Base-by-base conservation (phyloP, 2,113 vertebrate species). In the Corvus moneduloides region DNA sequence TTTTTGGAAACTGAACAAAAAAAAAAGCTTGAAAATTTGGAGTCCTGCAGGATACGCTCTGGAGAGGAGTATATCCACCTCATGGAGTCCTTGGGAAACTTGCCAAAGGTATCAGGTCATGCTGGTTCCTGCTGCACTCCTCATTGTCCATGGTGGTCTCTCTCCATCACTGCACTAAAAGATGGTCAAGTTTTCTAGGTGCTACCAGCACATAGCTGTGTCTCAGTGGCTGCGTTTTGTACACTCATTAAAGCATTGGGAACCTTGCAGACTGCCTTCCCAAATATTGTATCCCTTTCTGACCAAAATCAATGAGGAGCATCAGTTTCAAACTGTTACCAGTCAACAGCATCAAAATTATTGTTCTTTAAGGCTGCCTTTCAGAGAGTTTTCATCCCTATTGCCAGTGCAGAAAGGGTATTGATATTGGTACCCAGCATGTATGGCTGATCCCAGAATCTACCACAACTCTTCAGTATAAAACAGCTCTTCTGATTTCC, bases 51-150 rank as follows among this genome's bases (percentile, higher is more conserved):
- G 3, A 81, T 9, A 44, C 76, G 23, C 13, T 66, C 63, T 71
- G 20, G 23, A 69, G 28, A 85, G 17, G 44, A 37, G 6, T 37
- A 16, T 23, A 41, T 46, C 18, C 26, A 16, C 23, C 28, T 35
- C 43, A 17, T 48, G 23, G 51, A 55, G 12, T 78, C 68, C 39
- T 62, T 69, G 67, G 49, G 26, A 54, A 62, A 43, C 7, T 62
- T 80, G 16, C 1, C 4, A 19, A 41, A 72, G 1, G 0, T 48
- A 6, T 27, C 52, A 52, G 12, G 19, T 44, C 1, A 1, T 46
- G 16, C 10, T 51, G 58, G 32, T 54, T 75, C 27, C 32, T 61
- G 26, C 22, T 37, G 16, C 28, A 22, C 6, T 83, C 14, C 33
- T 68, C 21, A 33, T 20, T 27, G 39, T 52, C 23, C 14, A 16